Evolutionary conservation across 2,797 vertebrate genomes (phyloP).

Genomic region (Eutrigla gurnardus): DNA sequence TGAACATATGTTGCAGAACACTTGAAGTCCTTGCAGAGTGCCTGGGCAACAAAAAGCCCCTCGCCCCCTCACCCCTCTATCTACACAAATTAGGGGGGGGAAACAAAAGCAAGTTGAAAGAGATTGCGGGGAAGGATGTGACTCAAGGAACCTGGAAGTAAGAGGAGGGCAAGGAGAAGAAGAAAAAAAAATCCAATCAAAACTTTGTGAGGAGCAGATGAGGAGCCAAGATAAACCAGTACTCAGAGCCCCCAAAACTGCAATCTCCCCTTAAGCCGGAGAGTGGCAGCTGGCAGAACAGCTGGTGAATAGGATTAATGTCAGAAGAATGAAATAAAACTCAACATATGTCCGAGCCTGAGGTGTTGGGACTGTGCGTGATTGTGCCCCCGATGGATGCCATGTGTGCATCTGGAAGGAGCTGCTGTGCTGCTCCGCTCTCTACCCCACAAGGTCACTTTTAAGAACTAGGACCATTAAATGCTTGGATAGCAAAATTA

Average conservation of each 20-base stretch:
- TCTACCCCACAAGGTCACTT: slow-evolving; percentile 98
- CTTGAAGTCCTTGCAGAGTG: slow-evolving; percentile 30
- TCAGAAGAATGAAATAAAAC: slow-evolving; percentile 99
- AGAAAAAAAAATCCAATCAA: slow-evolving; percentile 78
- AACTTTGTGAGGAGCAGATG: slow-evolving; percentile 83
- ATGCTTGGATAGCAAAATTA: slow-evolving; percentile 89
- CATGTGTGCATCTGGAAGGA: slow-evolving; percentile 99
- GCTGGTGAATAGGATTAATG: slow-evolving; percentile 99
- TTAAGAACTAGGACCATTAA: slow-evolving; percentile 92
- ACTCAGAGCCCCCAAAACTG: slow-evolving; percentile 95
- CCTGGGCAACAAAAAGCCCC: slow-evolving; percentile 47
- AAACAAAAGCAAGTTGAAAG: slow-evolving; percentile 55
- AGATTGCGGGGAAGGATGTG: slow-evolving; percentile 45
- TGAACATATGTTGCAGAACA: slow-evolving; percentile 44
- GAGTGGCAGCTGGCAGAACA: slow-evolving; percentile 99
- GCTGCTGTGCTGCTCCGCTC: slow-evolving; percentile 89
- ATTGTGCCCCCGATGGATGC: slow-evolving; percentile 98
- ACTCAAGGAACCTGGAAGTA: slow-evolving; percentile 74
- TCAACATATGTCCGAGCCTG: slow-evolving; percentile 99
- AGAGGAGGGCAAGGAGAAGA: slow-evolving; percentile 43
- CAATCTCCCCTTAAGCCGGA: slow-evolving; percentile 96
- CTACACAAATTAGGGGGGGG: slow-evolving; percentile 40
- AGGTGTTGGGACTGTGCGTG: slow-evolving; percentile 97
- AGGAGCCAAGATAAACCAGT: slow-evolving; percentile 88
- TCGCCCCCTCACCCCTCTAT: slow-evolving; percentile 22